Evolutionary conservation across 2,888 invertebrate genomes (phyloP), one percentile per base, ranked within the genome.

Genomic region (Baccha elongata): DNA sequence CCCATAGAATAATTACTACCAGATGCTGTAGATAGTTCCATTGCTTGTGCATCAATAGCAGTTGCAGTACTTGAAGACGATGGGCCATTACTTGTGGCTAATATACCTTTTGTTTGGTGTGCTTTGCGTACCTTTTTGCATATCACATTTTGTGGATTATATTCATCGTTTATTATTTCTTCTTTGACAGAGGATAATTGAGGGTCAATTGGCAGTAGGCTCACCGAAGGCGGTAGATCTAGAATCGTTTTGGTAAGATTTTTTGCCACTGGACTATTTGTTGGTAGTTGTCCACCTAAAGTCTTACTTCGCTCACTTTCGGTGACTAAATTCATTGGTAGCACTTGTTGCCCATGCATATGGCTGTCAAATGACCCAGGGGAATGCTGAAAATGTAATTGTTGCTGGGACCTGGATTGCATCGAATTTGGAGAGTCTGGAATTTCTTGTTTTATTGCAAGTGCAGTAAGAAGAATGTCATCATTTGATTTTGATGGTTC

Each of bases 61-160:
- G 64, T 60, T 17, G 17, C 58, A 17, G 37, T 73, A n/a, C 69
- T 71, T 26, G 78, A 64, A 26, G 64, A 55, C 7, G 72, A 11
- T 73, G 84, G 19, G 52, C 73, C 42, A 62, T 67, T 76, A 23
- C 73, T 65, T 37, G 86, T 88, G 3, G 86, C 85, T 89, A 89
- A 89, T 62, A 90, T 88, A 19, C 91, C 90, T 86, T 91, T 91
- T 3, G 90, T 87, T 80, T 91, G 89, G 69, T 91, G 91, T 6
- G 91, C 91, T 78, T 90, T 90, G 1, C 89, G 87, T 6, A 91
- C 91, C 78, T 91, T 91, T 52, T 91, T 91, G 84, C 91, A 91
- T 64, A 89, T 88, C 74, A 91, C 88, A 72, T 90, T 90, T 17
- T 88, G 85, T 37, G 88, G 87, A 67, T 89, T 88, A 79, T 90